A percentile compares a stretch with the other conserved stretches of the same genome.
Evolutionary conservation across 2,888 invertebrate genomes (phyloP).

Genomic region (Gymnocheta viridis): DNA sequence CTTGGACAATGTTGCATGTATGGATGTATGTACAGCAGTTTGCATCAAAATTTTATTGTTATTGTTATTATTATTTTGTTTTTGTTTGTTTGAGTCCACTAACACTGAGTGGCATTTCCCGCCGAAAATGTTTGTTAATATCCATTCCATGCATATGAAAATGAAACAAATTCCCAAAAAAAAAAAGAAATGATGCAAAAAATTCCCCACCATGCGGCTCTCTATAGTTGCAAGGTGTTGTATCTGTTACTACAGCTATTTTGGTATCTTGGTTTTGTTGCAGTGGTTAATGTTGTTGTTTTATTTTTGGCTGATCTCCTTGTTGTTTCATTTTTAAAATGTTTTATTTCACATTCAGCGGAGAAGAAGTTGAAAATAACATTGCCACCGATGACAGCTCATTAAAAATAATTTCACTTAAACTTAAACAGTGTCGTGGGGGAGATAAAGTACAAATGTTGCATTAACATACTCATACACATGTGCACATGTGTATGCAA

Average conservation of each 20-base stretch:
- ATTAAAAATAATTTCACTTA: slow-evolving; percentile 66
- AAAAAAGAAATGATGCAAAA: background rate
- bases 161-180: background rate
- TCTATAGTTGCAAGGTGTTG: slow-evolving; percentile 48
- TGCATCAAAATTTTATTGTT: slow-evolving; percentile 19
- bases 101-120: slow-evolving; percentile 68
- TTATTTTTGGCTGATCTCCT: slow-evolving; percentile 32
- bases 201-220: slow-evolving; percentile 19
- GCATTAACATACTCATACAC: background rate
- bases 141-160: slow-evolving; percentile 40
- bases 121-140: slow-evolving; percentile 63
- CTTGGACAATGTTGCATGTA: slow-evolving; percentile 63
- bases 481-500: background rate
- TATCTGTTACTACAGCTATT: slow-evolving; percentile 41
- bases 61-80: background rate
- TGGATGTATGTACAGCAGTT: slow-evolving; percentile 57
- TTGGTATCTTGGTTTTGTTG: slow-evolving; percentile 23
- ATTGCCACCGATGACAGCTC: slow-evolving; percentile 65
- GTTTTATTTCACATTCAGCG: slow-evolving; percentile 38
- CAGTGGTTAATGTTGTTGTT: slow-evolving; percentile 25
- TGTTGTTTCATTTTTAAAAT: slow-evolving; percentile 47
- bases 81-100: slow-evolving; percentile 40
- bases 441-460: slow-evolving; percentile 54
- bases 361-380: slow-evolving; percentile 50
- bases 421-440: slow-evolving; percentile 55